Base-by-base conservation (phyloP, 2,888 invertebrate genomes). In the Yponomeuta sedellus region DNA sequence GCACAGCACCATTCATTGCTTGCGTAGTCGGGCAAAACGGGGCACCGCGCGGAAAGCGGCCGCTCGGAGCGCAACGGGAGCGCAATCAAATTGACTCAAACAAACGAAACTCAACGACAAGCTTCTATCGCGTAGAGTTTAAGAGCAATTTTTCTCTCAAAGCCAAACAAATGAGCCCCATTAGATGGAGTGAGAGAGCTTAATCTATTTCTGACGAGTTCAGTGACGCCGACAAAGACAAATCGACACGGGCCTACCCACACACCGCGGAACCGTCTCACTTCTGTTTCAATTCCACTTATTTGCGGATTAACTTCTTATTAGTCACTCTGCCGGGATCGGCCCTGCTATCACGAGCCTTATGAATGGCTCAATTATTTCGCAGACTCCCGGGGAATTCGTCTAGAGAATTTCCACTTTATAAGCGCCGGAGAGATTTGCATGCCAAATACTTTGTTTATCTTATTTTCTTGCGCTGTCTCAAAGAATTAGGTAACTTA, bases 181-280 rank as follows among this genome's bases (percentile, higher is more conserved):
- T 91, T 91, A 91, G 88, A 91, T 88, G 86, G 86, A 90, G 90
- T 88, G 88, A 90, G 90, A 91, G 86, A 85, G 90, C 91, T 91
- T 91, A 91, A 91, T 91, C 91, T 91, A 91, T 91, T 91, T 91
- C 91, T 91, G 91, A 91, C 91, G 91, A 91, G 91, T 91, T 91
- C 88, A 89, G 87, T 88, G 91, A 91, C 91, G 91, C 90, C 88
- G 91, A 90, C 91, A 88, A 86, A 88, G 91, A 91, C 90, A 88
- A 89, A 91, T 91, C 88, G 91, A 87, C 88, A 88, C 85, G 87
- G 85, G 89, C 87, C 86, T 90, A 89, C 89, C 88, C 91, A 89
- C 90, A 89, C 91, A 88, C 88, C 87, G 87, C 75, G 84, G 64
- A 59, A 88, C 86, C 85, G 88, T 81, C 79, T 84, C 85, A 87